These are phyloP conservation scores for Coremacera marginata DNA, from an alignment of 2,888 invertebrate species.

Conservation along the genomic window DNA sequence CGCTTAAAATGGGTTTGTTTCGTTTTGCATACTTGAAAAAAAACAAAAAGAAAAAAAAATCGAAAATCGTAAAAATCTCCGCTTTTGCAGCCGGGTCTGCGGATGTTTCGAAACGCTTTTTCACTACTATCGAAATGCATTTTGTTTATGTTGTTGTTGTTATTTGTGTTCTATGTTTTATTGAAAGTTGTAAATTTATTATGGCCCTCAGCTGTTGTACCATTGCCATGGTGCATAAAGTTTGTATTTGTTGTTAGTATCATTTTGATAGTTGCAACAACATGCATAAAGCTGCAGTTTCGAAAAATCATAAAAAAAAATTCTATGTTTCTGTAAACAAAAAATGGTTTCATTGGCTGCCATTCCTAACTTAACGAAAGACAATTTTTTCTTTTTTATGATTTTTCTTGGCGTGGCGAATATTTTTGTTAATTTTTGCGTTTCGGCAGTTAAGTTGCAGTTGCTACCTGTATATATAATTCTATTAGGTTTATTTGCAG, in stretches of 20 bases:
- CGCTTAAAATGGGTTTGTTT: neutral
- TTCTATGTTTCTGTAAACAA: neutral
- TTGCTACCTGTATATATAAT: neutral
- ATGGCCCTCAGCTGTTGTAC: conserved; percentile 33
- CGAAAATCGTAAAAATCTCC: neutral
- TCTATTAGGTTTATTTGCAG: neutral
- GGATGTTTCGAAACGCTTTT: neutral
- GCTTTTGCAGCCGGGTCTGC: conserved; percentile 1
- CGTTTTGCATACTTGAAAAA: neutral
- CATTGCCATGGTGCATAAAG: neutral
- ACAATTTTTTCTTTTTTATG: neutral
- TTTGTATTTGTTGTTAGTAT: neutral
- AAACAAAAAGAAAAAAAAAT: neutral
- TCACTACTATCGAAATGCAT: neutral
- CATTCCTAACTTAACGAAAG: neutral
- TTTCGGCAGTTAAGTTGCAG: neutral
- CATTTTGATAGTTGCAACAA: neutral
- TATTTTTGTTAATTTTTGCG: neutral
- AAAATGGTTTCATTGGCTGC: neutral
- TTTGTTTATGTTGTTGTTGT: neutral
- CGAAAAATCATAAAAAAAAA: neutral
- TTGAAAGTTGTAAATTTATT: conserved; percentile 32
- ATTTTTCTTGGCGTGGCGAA: neutral
- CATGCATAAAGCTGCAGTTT: neutral
- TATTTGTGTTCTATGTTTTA: neutral